Evolutionary conservation across 2,113 vertebrate species (phyloP).

Genomic region (Falcunculus frontatus): DNA sequence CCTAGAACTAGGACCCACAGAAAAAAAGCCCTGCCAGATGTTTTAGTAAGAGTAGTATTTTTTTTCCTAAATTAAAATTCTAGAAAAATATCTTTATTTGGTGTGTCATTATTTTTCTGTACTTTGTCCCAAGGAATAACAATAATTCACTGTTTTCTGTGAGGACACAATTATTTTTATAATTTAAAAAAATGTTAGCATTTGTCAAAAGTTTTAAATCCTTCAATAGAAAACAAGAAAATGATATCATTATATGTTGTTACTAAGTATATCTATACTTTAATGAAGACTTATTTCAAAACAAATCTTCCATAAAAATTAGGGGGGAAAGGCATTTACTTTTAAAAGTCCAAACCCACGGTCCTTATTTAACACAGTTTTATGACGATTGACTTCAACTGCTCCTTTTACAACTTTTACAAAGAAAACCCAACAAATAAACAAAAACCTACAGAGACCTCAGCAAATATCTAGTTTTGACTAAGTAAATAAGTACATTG

Average conservation of each 20-base stretch:
- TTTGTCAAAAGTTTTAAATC: background rate
- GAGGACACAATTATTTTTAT: background rate
- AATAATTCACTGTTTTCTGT: background rate
- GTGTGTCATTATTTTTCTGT: background rate
- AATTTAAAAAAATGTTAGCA: background rate
- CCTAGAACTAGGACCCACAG: background rate
- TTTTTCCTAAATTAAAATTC: background rate
- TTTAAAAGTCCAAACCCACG: background rate
- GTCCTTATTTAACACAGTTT: background rate
- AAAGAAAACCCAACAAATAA: background rate
- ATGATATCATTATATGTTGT: background rate
- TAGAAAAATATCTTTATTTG: background rate
- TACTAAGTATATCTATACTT: background rate
- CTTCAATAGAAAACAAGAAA: background rate
- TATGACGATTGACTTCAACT: background rate
- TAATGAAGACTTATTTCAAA: background rate
- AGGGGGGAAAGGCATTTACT: background rate
- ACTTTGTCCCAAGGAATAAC: background rate
- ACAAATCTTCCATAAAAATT: background rate
- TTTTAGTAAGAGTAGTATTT: background rate
- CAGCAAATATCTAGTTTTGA: background rate
- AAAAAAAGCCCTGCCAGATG: fast-evolving
- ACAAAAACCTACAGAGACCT: background rate
- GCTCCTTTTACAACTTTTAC: background rate
- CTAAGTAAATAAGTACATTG: background rate